Conservation (phyloP, 2,113 vertebrate genomes). For the Cromileptes altivelis region DNA sequence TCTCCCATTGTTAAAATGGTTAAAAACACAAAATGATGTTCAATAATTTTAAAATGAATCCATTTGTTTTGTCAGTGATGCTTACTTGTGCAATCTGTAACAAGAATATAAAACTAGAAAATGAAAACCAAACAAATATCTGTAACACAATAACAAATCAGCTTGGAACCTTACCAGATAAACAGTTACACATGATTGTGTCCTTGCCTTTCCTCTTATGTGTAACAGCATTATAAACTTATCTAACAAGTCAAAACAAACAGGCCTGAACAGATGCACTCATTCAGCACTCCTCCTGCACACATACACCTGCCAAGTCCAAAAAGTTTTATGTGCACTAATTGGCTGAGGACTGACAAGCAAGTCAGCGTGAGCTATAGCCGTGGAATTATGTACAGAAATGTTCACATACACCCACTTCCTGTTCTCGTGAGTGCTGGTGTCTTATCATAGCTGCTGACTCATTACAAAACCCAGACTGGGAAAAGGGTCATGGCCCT, state of each 20-base stretch:
- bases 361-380: conserved; percentile 19
- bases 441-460: conserved; percentile 39
- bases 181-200: too few species aligned
- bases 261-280: too few species aligned
- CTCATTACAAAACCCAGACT: conserved; percentile 53
- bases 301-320: conserved; percentile 19
- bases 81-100: background rate
- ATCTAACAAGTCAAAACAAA: too few species aligned
- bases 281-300: background rate
- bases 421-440: conserved; percentile 37
- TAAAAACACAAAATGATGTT: background rate
- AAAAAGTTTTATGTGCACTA: background rate
- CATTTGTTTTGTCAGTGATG: background rate
- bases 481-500: conserved; percentile 16
- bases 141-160: background rate
- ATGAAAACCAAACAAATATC: background rate
- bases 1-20: background rate
- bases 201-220: too few species aligned
- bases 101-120: conserved; percentile 31
- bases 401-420: conserved; percentile 44
- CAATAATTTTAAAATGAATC: background rate
- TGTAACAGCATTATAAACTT: too few species aligned
- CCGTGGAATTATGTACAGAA: conserved; percentile 30
- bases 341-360: conserved; percentile 33
- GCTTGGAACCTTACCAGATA: background rate